Evolutionary conservation across 1,140 invertebrate genomes (phyloP).

Genomic region (Copidosoma floridanum): DNA sequence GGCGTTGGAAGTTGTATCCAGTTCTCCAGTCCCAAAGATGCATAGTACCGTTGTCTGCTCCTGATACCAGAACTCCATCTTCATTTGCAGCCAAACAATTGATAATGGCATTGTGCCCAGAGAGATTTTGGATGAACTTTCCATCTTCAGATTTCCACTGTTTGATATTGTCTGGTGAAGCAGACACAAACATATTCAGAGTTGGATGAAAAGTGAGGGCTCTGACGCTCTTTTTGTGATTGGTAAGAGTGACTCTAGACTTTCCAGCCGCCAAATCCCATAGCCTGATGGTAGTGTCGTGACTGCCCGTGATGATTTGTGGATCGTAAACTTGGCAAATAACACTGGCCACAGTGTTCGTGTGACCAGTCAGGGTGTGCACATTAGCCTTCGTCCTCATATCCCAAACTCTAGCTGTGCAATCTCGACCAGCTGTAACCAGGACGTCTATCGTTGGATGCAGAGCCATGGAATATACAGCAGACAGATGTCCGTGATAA

Average conservation of each 20-base stretch:
- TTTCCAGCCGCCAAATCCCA: slow-evolving; percentile 98
- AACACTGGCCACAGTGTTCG: slow-evolving; percentile 94
- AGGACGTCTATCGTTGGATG: slow-evolving; percentile 97
- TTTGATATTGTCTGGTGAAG: slow-evolving; percentile 98
- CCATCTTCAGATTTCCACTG: slow-evolving; percentile 99
- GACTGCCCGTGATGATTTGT: slow-evolving; percentile 81
- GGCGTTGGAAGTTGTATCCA: slow-evolving; percentile 95
- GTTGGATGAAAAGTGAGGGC: slow-evolving; percentile 89
- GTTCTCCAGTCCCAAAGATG: slow-evolving; percentile 99
- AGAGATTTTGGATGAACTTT: slow-evolving; percentile 96
- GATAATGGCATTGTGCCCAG: slow-evolving; percentile 96
- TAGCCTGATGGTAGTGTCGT: slow-evolving; percentile 84
- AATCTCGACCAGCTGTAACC: slow-evolving; percentile 91
- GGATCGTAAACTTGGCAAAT: slow-evolving; percentile 91
- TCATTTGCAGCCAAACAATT: slow-evolving; percentile 94
- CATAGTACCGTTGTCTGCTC: slow-evolving; percentile 98
- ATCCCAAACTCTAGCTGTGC: slow-evolving; percentile 96
- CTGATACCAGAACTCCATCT: slow-evolving; percentile 95
- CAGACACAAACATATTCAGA: slow-evolving; percentile 94
- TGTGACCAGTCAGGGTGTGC: slow-evolving; percentile 94
- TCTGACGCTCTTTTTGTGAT: slow-evolving; percentile 98
- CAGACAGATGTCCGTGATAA: slow-evolving; percentile 98
- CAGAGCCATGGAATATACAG: slow-evolving; percentile 89
- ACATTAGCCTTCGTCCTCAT: slow-evolving; percentile 99
- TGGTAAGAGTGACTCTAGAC: slow-evolving; percentile 91